phyloP scores from a whole-genome alignment of 2,113 vertebrate genomes.

The Engraulis encrasicolus region DNA sequence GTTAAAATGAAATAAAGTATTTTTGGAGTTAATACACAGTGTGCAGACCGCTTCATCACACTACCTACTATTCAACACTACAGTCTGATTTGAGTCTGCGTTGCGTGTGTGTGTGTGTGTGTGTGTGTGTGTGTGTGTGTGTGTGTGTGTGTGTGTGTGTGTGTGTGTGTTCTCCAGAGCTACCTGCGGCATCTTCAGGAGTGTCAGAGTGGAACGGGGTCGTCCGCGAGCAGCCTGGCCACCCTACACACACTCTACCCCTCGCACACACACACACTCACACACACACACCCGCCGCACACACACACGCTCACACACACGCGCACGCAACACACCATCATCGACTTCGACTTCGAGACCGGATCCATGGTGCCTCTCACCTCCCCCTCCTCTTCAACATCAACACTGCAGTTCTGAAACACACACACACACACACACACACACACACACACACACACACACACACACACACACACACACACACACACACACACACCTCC shows the following conservation, averaged over 20 bases:
- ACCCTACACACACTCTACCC: conserved; percentile 66
- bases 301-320: conserved; percentile 44
- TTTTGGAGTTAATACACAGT: too few relatives aligned
- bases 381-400: conserved; percentile 58
- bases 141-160: too few relatives aligned
- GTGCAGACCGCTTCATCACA: too few relatives aligned
- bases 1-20: too few relatives aligned
- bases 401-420: conserved; percentile 63
- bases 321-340: conserved; percentile 66
- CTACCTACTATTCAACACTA: too few relatives aligned
- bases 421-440: background rate
- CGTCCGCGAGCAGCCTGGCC: conserved; percentile 75
- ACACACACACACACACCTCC: background rate
- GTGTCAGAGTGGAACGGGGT: conserved; percentile 74
- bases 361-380: conserved; percentile 82
- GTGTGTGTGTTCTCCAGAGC: conserved; percentile 69
- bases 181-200: conserved; percentile 84
- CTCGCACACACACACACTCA: background rate
- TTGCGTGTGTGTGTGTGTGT: too few relatives aligned
- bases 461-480: too few relatives aligned
- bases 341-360: conserved; percentile 84
- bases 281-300: conserved; percentile 61
- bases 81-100: too few relatives aligned
- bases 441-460: too few relatives aligned
- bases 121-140: too few relatives aligned